Percentiles rank a stretch among this genome's conserved stretches.
Conservation (phyloP, 2,113 vertebrate genomes). For the Atherinomorus stipes region DNA sequence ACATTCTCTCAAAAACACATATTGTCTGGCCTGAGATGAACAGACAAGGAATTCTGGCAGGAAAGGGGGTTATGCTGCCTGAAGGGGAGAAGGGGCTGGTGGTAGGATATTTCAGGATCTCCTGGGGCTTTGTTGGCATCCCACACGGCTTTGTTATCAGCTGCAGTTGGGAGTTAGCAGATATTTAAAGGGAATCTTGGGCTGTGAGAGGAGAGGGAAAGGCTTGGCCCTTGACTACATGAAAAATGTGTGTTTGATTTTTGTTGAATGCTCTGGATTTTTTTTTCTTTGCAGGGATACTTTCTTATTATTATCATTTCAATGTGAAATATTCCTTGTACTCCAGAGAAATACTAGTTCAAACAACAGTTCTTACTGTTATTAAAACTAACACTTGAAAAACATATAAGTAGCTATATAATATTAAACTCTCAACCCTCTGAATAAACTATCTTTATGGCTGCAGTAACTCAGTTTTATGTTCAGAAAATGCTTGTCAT, state of each 20-base stretch:
- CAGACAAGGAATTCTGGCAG: constrained; percentile 64
- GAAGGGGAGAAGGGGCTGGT: constrained; percentile 48
- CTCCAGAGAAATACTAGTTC: not conserved
- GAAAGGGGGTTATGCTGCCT: constrained; percentile 59
- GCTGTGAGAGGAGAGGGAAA: constrained; percentile 34
- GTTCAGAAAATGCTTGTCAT: not conserved
- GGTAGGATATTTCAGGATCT: constrained; percentile 67
- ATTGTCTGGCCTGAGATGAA: constrained; percentile 75
- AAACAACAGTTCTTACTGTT: not conserved
- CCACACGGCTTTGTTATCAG: constrained; percentile 63
- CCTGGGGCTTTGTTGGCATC: constrained; percentile 70
- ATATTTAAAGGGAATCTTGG: constrained; percentile 60
- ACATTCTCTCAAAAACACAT: constrained; percentile 60
- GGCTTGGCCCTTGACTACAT: constrained; percentile 31
- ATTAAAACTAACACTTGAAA: not conserved
- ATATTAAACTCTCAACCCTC: not conserved
- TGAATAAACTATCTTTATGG: not conserved
- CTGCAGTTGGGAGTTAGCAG: constrained; percentile 62
- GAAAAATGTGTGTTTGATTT: constrained; percentile 60
- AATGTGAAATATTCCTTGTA: constrained; percentile 34
- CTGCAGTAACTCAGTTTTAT: not conserved
- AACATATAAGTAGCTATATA: not conserved
- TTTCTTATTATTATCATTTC: not conserved
- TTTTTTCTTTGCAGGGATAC: constrained; percentile 18
- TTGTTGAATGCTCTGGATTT: constrained; percentile 7